A percentile compares a stretch with the other conserved stretches of the same genome.
Evolutionary conservation across 2,113 vertebrate species (phyloP).

Genomic region (Grammomys surdaster): DNA sequence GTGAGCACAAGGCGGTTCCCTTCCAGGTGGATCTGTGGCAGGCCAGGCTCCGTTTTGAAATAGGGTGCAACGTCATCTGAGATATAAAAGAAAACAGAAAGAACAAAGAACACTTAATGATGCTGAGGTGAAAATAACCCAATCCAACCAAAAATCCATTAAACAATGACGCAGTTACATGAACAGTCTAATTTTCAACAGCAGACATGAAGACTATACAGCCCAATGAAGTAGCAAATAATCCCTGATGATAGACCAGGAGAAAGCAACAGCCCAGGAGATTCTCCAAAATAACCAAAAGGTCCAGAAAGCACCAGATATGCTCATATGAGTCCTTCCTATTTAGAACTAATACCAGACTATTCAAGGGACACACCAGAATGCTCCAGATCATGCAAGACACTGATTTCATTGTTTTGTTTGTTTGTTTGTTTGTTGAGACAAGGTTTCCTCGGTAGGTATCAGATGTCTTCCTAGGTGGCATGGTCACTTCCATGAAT

Average conservation of each 20-base stretch:
- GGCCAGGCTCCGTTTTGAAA: conserved; percentile 90
- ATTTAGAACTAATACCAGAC: not conserved
- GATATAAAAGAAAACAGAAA: not conserved
- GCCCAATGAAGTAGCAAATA: conserved; percentile 26
- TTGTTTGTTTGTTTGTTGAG: not conserved
- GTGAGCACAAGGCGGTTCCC: conserved; percentile 96
- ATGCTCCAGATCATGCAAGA: not conserved
- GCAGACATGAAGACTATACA: not conserved
- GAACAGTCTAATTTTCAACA: not conserved
- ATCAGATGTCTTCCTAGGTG: not conserved
- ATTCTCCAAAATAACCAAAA: not conserved
- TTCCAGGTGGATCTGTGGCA: conserved; percentile 91
- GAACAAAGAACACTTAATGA: not conserved
- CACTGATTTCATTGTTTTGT: not conserved
- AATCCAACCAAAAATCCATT: not conserved
- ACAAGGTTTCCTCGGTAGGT: not conserved
- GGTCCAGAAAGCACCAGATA: not conserved
- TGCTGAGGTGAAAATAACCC: not conserved
- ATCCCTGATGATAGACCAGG: not conserved
- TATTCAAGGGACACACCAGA: rapidly evolving
- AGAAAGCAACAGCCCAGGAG: not conserved
- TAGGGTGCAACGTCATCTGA: conserved; percentile 91
- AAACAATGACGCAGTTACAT: not conserved
- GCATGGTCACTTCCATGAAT: not conserved
- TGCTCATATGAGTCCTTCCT: not conserved